Percentiles rank a stretch among this genome's conserved stretches.
Evolutionary conservation across 1,140 invertebrate species (phyloP).

Genomic region (Diploscapter pachys): DNA sequence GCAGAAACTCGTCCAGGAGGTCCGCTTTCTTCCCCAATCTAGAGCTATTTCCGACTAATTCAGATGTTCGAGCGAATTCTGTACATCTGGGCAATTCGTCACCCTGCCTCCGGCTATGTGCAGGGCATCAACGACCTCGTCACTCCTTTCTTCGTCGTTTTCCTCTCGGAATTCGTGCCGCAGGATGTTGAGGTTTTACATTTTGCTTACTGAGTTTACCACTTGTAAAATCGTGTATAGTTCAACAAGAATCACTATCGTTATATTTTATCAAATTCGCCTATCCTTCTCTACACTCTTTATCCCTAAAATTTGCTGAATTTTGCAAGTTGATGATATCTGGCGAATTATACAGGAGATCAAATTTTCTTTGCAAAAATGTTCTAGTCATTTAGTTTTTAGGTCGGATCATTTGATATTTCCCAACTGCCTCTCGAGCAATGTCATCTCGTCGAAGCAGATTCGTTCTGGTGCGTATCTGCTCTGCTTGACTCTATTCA

Average conservation of each 20-base stretch:
- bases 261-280: no score
- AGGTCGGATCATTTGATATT: conserved; percentile 84
- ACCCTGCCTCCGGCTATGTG: conserved; percentile 98
- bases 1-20: conserved; percentile 79
- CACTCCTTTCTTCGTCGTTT: conserved; percentile 98
- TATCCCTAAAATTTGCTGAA: background rate
- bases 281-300: background rate
- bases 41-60: conserved; percentile 29
- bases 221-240: no score
- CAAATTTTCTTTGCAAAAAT: no score
- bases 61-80: conserved; percentile 96
- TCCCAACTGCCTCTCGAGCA: conserved; percentile 73
- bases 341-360: no score
- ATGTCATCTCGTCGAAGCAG: conserved; percentile 85
- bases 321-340: no score
- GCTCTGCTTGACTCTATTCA: conserved; percentile 97
- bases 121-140: conserved; percentile 98
- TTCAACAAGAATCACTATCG: no score
- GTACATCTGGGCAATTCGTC: conserved; percentile 97
- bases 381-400: conserved; percentile 57
- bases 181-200: conserved; percentile 59
- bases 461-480: conserved; percentile 98
- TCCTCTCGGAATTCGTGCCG: conserved; percentile 83
- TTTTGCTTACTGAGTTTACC: no score
- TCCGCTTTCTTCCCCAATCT: conserved; percentile 29